Evolutionary conservation across 2,797 vertebrate species (phyloP).

Genomic region (Arnoldichthys spilopterus): DNA sequence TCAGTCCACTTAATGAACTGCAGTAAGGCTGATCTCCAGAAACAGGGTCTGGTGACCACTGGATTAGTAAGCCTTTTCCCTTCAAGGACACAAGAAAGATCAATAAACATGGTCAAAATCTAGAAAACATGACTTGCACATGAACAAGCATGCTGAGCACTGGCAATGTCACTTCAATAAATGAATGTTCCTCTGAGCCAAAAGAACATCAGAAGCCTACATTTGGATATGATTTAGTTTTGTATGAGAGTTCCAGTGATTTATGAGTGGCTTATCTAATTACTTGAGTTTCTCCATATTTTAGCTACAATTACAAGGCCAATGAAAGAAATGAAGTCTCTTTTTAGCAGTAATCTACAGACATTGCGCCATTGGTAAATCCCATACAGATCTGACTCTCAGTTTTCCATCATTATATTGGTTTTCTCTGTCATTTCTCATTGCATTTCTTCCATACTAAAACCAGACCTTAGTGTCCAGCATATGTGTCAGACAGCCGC

Average conservation of each 20-base stretch:
- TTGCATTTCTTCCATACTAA: constrained; percentile 9
- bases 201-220: constrained; percentile 31
- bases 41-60: no score
- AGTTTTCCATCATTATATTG: constrained; percentile 27
- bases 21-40: no score
- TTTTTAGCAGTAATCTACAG: constrained; percentile 47
- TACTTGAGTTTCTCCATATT: constrained; percentile 35
- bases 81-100: constrained; percentile 72
- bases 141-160: constrained; percentile 55
- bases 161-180: constrained; percentile 61
- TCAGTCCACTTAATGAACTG: no score
- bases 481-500: constrained; percentile 26
- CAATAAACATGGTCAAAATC: constrained; percentile 69
- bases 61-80: constrained; percentile 3
- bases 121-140: constrained; percentile 57
- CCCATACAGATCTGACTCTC: not conserved
- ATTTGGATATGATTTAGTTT: constrained; percentile 34
- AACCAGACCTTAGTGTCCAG: not conserved
- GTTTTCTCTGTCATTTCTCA: constrained; percentile 4
- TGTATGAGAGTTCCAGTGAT: constrained; percentile 46
- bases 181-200: constrained; percentile 43
- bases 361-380: constrained; percentile 34
- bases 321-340: constrained; percentile 34
- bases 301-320: constrained; percentile 51
- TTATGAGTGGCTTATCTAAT: constrained; percentile 35